Conservation (phyloP, 2,113 vertebrate genomes). For the Apistogramma diplotaenia region DNA sequence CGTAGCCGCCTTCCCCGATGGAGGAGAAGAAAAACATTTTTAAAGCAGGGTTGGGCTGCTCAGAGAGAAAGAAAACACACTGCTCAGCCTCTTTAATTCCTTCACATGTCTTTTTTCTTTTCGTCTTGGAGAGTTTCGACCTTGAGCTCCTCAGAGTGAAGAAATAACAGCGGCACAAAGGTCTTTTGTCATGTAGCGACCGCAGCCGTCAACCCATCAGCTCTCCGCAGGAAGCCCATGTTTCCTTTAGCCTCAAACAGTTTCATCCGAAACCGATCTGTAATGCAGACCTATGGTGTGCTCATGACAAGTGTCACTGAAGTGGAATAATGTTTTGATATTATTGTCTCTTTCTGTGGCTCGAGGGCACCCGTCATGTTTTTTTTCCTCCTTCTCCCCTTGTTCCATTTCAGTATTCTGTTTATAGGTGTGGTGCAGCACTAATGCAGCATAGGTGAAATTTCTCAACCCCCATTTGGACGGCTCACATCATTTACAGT, state of each 20-base stretch:
- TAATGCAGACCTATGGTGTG: neutral
- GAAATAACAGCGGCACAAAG: neutral
- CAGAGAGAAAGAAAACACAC: neutral
- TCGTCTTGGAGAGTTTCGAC: slow-evolving; percentile 14
- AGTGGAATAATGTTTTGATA: neutral
- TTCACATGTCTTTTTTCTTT: neutral
- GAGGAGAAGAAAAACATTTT: neutral
- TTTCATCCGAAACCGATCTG: neutral
- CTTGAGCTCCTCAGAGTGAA: slow-evolving; percentile 22
- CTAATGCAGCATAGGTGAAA: slow-evolving; percentile 19
- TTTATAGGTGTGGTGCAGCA: neutral
- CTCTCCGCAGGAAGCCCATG: neutral
- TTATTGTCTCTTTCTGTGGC: neutral
- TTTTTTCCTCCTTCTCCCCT: neutral
- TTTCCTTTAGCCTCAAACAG: neutral
- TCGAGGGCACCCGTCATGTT: neutral
- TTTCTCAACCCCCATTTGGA: neutral
- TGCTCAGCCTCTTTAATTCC: slow-evolving; percentile 17
- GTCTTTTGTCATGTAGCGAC: slow-evolving; percentile 36
- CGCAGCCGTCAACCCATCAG: slow-evolving; percentile 4
- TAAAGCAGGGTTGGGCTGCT: neutral
- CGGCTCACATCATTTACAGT: neutral
- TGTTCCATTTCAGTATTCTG: neutral
- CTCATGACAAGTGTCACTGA: neutral
- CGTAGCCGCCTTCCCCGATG: neutral